Conservation (phyloP, 2,888 invertebrate species). For the Morpho deidamia region DNA sequence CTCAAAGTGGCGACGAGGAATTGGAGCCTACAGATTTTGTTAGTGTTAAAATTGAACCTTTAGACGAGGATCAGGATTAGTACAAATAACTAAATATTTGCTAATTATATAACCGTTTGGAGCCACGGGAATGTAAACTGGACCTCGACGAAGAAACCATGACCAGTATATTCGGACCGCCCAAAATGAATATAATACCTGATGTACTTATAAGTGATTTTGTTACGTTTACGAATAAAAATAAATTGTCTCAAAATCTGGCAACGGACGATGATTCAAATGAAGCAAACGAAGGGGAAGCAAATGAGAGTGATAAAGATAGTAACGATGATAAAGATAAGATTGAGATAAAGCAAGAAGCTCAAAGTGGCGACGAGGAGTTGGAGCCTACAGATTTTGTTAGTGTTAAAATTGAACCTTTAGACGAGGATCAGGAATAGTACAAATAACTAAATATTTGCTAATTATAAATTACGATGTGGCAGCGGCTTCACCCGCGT, state of each 20-base stretch:
- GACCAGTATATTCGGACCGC: conserved; percentile 58
- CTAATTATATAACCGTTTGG: conserved; percentile 51
- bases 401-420: conserved; percentile 62
- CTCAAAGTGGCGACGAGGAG: conserved; percentile 31
- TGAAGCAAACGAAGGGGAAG: conserved; percentile 9
- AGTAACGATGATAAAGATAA: conserved; percentile 24
- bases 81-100: conserved; percentile 10
- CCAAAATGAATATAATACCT: conserved; percentile 34
- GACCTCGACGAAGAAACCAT: conserved; percentile 56
- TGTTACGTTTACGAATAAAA: conserved; percentile 37
- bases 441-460: no score
- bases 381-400: conserved; percentile 68
- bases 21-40: conserved; percentile 68
- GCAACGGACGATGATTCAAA: conserved; percentile 24
- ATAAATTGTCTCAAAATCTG: conserved; percentile 18
- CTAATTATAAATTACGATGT: no score
- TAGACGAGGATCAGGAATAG: conserved; percentile 35
- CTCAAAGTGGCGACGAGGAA: conserved; percentile 31
- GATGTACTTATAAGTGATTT: conserved; percentile 45
- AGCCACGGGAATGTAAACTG: conserved; percentile 60
- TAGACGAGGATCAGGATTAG: conserved; percentile 35
- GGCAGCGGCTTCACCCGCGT: no score
- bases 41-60: conserved; percentile 62
- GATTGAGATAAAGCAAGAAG: conserved; percentile 26
- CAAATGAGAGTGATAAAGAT: conserved; percentile 20